phyloP scores from a whole-genome alignment of 2,797 vertebrate species.

The Eospalax fontanierii region DNA sequence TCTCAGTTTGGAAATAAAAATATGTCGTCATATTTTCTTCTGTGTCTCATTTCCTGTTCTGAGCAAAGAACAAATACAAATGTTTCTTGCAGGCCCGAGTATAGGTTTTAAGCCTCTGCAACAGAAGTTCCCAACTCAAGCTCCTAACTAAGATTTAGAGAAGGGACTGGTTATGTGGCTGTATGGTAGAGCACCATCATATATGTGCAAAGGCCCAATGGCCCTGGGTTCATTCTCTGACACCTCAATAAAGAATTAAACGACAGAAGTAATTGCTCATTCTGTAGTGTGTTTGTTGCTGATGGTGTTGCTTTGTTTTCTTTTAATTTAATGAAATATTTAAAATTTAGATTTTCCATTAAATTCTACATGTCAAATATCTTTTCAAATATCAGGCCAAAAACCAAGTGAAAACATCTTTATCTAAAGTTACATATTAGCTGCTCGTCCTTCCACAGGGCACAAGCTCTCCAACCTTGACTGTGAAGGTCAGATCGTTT shows the following conservation, averaged over 20 bases:
- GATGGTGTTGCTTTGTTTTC: not conserved
- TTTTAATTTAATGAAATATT: not conserved
- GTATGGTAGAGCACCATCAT: not conserved
- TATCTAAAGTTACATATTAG: not conserved
- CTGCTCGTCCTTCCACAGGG: not conserved
- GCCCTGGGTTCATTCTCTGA: not conserved
- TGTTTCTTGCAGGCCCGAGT: no score
- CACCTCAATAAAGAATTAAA: not conserved
- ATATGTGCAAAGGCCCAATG: not conserved
- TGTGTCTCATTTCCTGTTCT: not conserved
- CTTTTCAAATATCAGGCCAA: constrained; percentile 4
- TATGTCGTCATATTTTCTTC: not conserved
- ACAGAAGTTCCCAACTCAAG: not conserved
- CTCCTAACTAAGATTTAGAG: not conserved
- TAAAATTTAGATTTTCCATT: not conserved
- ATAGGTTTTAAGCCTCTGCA: not conserved
- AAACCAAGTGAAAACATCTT: not conserved
- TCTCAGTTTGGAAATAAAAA: not conserved
- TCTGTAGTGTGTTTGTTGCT: not conserved
- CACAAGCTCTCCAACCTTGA: not conserved
- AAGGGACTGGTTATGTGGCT: not conserved
- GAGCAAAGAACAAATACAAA: not conserved
- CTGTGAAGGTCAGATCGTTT: no score
- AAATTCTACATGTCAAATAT: not conserved
- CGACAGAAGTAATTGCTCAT: not conserved